Base-by-base conservation (phyloP, 2,888 invertebrate genomes). In the Stenichneumon culpator region DNA sequence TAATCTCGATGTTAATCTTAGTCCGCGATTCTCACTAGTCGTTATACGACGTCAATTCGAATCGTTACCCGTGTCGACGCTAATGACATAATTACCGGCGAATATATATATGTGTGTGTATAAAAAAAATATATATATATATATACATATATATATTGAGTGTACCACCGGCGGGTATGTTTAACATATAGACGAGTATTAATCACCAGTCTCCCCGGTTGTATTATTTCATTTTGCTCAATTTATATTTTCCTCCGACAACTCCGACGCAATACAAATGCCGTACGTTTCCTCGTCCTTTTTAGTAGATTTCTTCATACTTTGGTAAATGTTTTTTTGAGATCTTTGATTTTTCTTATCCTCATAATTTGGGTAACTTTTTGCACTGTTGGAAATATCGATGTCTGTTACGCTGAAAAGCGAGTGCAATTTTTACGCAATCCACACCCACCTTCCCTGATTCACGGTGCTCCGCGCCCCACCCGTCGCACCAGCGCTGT, bases 1-100 rank as follows among this genome's bases (percentile, higher is more conserved):
- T 77, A 84, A 84, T 69, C 57, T 28, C 69, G 68, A 78, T 44
- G 57, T 60, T 69, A 78, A 50, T 32, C 75, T 54, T 39, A 57
- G 60, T 69, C 68, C 60, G 68, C 68, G 79, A 79, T 79, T 79
- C 85, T 67, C 79, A 54, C 72, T 75, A 74, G 63, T 82, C 82
- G 79, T 79, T 75, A 79, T 82, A 82, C 75, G 85, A 85, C 82
- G 75, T 85, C 85, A 79, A 67, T 72, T 79, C 79, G 67, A 70
- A 70, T 79, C 82, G 85, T 82, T 85, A 70, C 67, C 82, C 82
- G 82, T 79, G 82, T 82, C 85, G 79, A 77, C 85, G 79, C 79
- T 85, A 82, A 85, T 85, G 75, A 82, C 79, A 77, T 85, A 82
- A 85, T 85, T 85, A 79, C 77, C 57, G 50, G 52, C 36, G 52